Conservation (phyloP, 2,888 invertebrate species). For the Parelbella ahira region DNA sequence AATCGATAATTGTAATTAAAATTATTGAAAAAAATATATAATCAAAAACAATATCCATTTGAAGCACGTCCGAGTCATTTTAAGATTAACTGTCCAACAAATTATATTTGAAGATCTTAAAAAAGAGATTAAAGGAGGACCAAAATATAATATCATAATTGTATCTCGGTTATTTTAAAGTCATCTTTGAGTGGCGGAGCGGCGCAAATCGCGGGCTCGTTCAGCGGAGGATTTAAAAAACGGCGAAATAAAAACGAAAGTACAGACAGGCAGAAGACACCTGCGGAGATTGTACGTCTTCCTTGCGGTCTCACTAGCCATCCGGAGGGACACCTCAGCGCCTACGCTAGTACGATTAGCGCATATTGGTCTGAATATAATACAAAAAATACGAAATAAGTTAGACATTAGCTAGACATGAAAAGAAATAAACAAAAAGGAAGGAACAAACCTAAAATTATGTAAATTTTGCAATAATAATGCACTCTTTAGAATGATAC, state of each 20-base stretch:
- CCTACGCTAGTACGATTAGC: constrained; percentile 9
- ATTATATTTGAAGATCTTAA: constrained; percentile 19
- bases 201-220: constrained; percentile 20
- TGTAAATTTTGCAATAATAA: too few relatives aligned
- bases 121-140: constrained; percentile 15
- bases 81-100: constrained; percentile 13
- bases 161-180: constrained; percentile 23
- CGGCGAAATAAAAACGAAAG: constrained; percentile 51
- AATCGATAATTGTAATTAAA: too few relatives aligned
- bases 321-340: constrained; percentile 25
- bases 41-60: too few relatives aligned
- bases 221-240: constrained; percentile 25
- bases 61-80: too few relatives aligned
- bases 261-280: constrained; percentile 62
- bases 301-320: constrained; percentile 55
- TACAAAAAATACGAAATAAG: too few relatives aligned
- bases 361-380: constrained; percentile 8
- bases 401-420: too few relatives aligned
- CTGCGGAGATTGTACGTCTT: constrained; percentile 71
- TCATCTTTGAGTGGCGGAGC: constrained; percentile 24
- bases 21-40: too few relatives aligned
- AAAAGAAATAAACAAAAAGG: too few relatives aligned
- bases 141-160: constrained; percentile 25
- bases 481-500: too few relatives aligned
- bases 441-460: too few relatives aligned